phyloP scores from a whole-genome alignment of 2,888 invertebrate species.

The Barypeithes pellucidus region DNA sequence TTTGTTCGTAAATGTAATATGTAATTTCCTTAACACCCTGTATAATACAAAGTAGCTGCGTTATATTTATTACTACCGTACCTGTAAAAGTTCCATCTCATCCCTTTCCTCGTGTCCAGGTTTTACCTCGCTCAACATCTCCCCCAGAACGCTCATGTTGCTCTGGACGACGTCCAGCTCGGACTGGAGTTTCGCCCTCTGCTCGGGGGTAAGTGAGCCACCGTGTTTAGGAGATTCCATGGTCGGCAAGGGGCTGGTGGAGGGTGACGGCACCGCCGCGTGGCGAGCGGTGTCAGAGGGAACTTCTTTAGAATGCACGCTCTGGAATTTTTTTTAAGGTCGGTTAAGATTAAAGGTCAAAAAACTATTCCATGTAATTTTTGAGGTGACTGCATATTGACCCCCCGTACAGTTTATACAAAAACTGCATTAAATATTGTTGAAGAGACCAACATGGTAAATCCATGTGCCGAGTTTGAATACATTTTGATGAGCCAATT shows the following conservation, averaged over 20 bases:
- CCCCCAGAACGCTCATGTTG: conserved; percentile 94
- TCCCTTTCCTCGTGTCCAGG: conserved; percentile 88
- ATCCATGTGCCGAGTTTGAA: too few species aligned
- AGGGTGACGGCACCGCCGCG: conserved; percentile 35
- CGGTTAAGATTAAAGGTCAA: too few species aligned
- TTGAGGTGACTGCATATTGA: too few species aligned
- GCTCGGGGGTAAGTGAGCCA: conserved; percentile 80
- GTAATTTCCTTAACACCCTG: too few species aligned
- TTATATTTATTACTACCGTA: conserved; percentile 63
- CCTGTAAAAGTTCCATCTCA: conserved; percentile 90
- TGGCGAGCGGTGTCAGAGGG: conserved; percentile 3
- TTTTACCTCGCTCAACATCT: conserved; percentile 94
- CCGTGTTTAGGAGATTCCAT: conserved; percentile 58
- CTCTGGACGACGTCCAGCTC: conserved; percentile 95
- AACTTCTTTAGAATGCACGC: conserved; percentile 17
- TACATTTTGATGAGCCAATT: too few species aligned
- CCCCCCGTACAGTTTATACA: too few species aligned
- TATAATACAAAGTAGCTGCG: background rate
- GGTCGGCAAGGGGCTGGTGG: conserved; percentile 36
- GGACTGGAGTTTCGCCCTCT: conserved; percentile 89
- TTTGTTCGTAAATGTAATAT: too few species aligned
- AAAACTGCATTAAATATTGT: too few species aligned
- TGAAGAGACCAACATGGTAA: too few species aligned
- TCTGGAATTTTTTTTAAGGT: conserved; percentile 6
- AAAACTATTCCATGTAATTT: too few species aligned